These are phyloP conservation scores for Platanista minor DNA, from an alignment of 2,113 vertebrate species.

Conservation along the genomic window DNA sequence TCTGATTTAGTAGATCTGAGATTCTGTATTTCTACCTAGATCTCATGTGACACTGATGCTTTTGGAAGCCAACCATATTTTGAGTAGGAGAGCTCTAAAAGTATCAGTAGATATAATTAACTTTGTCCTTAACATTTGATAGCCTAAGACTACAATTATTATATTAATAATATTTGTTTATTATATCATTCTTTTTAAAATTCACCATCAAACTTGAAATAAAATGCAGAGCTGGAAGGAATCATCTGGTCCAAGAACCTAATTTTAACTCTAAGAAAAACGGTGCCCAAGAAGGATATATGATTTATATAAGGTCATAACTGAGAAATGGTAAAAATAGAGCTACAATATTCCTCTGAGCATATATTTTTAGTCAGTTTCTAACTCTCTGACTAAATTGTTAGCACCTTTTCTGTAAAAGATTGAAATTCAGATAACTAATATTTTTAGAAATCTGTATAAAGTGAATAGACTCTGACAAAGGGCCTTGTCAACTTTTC, in stretches of 20 bases:
- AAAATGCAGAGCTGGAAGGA: background rate
- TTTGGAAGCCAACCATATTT: background rate
- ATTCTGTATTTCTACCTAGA: background rate
- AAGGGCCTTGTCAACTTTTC: background rate
- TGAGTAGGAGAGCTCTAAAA: background rate
- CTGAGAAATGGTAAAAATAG: background rate
- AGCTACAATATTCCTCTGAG: background rate
- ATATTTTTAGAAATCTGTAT: background rate
- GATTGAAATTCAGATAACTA: background rate
- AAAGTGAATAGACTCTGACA: background rate
- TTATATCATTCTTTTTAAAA: background rate
- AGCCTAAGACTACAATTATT: background rate
- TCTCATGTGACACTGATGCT: background rate
- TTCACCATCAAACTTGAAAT: background rate
- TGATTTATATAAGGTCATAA: background rate
- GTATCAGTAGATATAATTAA: background rate
- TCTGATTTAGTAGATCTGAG: background rate
- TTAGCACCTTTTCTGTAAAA: background rate
- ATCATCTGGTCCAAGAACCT: background rate
- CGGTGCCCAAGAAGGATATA: background rate
- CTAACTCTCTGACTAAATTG: background rate
- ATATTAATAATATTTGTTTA: background rate
- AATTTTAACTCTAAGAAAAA: constrained; percentile 13
- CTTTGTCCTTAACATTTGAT: background rate
- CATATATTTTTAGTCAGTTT: background rate